Evolutionary conservation across 2,113 vertebrate species (phyloP), one percentile per base, ranked within the genome.

Genomic region (Rhinoderma darwinii): DNA sequence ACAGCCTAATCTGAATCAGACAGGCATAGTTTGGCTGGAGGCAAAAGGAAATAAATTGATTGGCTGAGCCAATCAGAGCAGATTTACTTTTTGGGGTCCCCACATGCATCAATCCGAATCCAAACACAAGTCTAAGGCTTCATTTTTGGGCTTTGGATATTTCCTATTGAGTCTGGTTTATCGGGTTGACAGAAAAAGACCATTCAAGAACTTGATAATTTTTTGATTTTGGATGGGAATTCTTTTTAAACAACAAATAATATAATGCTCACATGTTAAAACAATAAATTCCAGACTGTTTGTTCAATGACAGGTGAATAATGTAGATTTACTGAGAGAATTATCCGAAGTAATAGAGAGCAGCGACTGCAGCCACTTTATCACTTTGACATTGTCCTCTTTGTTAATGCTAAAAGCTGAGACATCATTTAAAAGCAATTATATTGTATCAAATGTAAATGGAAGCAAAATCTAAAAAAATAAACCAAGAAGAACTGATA

Each of bases 331-430:
- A 25, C 8, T 20, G 32, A 73, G 35, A 73, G 20, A 41, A 39
- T 39, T 39, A 37, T 73, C 70, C 35, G 2, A 14, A 12, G 39
- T 44, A 39, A 74, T 43, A 74, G 72, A n/a, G 72, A 74, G 39
- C 39, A 43, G 39, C 12, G 30, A 70, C 37, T 37, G 66, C 10
- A 70, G 66, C 35, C 66, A 44, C 39, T 74, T 43, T 43, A 74
- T 74, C 72, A 74, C 72, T 43, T 5, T 74, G 72, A 74, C 39
- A 74, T 22, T 43, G 72, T 44, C 11, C 39, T n/a, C 72, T 74
- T 41, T 74, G 72, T 43, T 74, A n/a, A 25, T 74, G 72, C 20
- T 43, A 15, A 43, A 27, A 4, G 22, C 37, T 43, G 9, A n/a
- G 39, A 43, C 39, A 27, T 43, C 37, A 32, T 1, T 74, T 4